Evolutionary conservation across 2,888 invertebrate genomes (phyloP).

Genomic region (Hydropsyche betteni): DNA sequence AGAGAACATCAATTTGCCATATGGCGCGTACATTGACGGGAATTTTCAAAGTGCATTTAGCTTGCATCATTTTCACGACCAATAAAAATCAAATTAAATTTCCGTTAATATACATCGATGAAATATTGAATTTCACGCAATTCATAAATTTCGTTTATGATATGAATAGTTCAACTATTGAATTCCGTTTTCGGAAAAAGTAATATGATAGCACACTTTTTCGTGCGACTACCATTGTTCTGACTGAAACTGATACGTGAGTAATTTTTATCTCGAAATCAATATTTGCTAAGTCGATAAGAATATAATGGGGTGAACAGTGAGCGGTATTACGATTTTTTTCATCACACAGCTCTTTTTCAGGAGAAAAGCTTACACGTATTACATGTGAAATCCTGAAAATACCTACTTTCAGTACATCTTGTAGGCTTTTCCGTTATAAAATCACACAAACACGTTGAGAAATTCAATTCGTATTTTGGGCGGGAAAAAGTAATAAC

Average conservation of each 20-base stretch:
- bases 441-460: neutral
- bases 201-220: no score
- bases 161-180: no score
- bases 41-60: no score
- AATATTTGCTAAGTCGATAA: conserved; percentile 4
- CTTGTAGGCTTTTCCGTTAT: neutral
- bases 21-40: no score
- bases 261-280: conserved; percentile 11
- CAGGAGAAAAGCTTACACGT: neutral
- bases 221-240: no score
- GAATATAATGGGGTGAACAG: neutral
- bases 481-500: no score
- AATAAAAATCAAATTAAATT: no score
- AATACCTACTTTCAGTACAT: neutral
- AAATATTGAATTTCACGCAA: no score
- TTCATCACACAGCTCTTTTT: neutral
- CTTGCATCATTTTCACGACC: no score
- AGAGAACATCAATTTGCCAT: neutral
- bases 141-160: no score
- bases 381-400: neutral
- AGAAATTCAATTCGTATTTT: conserved; percentile 2
- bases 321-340: conserved; percentile 7
- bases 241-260: neutral
- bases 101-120: no score
- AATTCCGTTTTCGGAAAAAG: no score